Base-by-base conservation (phyloP, 2,888 invertebrate species). In the Aspidiotus rigidus region DNA sequence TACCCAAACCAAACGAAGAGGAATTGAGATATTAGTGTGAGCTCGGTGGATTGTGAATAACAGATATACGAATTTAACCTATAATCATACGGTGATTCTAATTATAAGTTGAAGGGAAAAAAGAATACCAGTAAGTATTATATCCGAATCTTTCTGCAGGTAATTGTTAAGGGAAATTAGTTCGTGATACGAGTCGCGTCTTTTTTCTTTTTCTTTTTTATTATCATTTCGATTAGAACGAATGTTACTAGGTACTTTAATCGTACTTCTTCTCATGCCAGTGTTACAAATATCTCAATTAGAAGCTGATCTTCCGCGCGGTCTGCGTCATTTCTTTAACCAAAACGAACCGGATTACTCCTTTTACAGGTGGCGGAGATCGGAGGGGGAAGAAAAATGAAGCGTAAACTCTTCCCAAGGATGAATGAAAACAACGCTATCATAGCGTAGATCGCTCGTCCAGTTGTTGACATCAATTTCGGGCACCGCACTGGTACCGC, bases 11-110 rank as follows among this genome's bases (percentile, higher is more conserved):
- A 56, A 67, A 67, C 67, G 67, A 67, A 42, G 67, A 28, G 28
- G 28, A 67, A 67, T 67, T 67, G 67, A 67, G 67, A 60, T 67
- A 67, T 67, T 67, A 54, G 67, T 67, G 59, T 42, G 59, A 67
- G 59, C 57, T 59, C 8, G 60, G 28, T 28, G 59, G 67, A 67
- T 67, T 67, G 59, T 67, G 59, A 59, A 59, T 67, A 60, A 28
- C 28, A 28, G 67, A 49, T 67, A 44, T 59, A 28, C 17, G 59
- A 67, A 67, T 67, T 67, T 41, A 67, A 67, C 67, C 67, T 67
- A 67, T 67, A 67, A 67, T 67, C 67, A 67, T 59, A 44, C 28
- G 57, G 59, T 60, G 59, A 67, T 59, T 67, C 67, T 67, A 67
- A 67, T 67, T 67, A 67, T 67, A 49, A 49, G 49, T 49, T 49